These are phyloP conservation scores for Antennarius striatus DNA, from an alignment of 2,113 vertebrate genomes.

Conservation along the genomic window DNA sequence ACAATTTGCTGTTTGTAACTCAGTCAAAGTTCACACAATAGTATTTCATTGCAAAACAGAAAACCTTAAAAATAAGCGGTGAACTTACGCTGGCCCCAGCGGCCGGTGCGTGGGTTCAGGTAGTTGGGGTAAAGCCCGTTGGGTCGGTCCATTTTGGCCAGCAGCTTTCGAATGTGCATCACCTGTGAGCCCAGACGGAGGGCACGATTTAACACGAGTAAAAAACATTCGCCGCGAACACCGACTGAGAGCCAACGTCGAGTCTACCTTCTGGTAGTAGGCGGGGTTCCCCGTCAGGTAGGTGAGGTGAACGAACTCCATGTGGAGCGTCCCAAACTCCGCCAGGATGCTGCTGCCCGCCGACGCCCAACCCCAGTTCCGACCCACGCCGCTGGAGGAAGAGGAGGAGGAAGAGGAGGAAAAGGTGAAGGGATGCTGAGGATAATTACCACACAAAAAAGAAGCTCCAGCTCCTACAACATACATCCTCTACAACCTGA, in stretches of 20 bases:
- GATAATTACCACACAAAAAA: neutral
- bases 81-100: constrained; percentile 98
- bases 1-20: neutral
- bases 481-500: too few species aligned
- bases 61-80: neutral
- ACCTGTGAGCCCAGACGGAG: constrained; percentile 78
- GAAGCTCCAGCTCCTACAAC: neutral
- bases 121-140: constrained; percentile 99
- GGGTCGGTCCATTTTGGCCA: constrained; percentile 98
- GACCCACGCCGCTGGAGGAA: constrained; percentile 88
- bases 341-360: constrained; percentile 98
- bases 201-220: neutral
- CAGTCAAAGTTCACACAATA: neutral
- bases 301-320: constrained; percentile 98
- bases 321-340: constrained; percentile 96
- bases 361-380: constrained; percentile 99
- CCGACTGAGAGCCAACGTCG: too few species aligned
- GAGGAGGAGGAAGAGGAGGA: neutral
- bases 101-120: constrained; percentile 96
- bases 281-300: constrained; percentile 94
- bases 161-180: constrained; percentile 96
- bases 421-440: neutral
- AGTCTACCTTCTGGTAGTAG: constrained; percentile 92
- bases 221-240: neutral
- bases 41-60: too few species aligned